Base-by-base conservation (phyloP, 2,888 invertebrate species). In the Dinocampus coccinellae region DNA sequence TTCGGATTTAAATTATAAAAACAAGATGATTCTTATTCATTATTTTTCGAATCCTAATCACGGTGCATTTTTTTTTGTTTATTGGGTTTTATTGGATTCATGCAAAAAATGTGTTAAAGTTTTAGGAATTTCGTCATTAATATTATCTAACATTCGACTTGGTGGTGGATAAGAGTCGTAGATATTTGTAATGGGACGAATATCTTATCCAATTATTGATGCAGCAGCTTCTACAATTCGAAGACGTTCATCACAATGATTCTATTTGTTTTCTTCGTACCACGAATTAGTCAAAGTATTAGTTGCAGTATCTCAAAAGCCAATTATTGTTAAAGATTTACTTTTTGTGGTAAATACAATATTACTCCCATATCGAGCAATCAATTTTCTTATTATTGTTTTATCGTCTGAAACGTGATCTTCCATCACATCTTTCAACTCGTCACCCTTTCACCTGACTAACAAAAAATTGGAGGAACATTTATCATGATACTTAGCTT, bases 401-500 rank as follows among this genome's bases (percentile, higher is more conserved):
- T 22, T 36, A 34, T 58, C 34, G n/a, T 67, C 67, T 57, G 57
- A 13, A 57, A 36, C 22, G n/a, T 33, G 11, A 57, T 36, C 34
- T 67, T 67, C 34, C 7, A 57, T 20, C n/a, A 67, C 36, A 42
- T 67, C n/a, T 58, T 42, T 62, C 11, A 42, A 39, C 24, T 62
- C 65, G 82, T 82, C 80, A 83, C 24, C 70, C 24, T 82, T 82
- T 77, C 79, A 83, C 61, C 66, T 58, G 52, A 81, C 81, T 81
- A 73, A 83, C 69, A 83, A 60, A 70, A 84, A 85, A 26, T 68
- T 72, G 77, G 13, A 72, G 73, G 78, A 82, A 70, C 83, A 85
- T 77, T 80, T 73, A n/a, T 68, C 29, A 79, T 85, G 81, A 77
- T 85, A 84, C 62, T 82, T 82, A 78, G 84, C 84, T 47, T 81